Conservation (phyloP, 2,113 vertebrate genomes). For the Odobenus rosmarus region DNA sequence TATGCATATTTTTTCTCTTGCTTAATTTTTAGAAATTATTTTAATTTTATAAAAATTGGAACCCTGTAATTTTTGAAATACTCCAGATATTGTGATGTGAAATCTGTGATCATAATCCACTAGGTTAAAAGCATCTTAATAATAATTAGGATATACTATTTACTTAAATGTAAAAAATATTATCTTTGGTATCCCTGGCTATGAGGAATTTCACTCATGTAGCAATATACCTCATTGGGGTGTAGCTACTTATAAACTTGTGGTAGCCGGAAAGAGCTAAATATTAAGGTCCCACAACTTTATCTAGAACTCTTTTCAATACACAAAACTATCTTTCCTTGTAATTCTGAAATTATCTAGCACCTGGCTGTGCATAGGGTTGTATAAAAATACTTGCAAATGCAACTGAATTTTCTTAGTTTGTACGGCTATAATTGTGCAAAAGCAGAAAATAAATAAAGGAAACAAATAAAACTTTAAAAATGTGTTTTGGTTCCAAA, state of each 20-base stretch:
- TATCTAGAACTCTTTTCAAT: neutral
- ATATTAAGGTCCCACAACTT: neutral
- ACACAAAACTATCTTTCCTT: neutral
- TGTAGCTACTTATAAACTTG: neutral
- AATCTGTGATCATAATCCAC: neutral
- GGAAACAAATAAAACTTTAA: neutral
- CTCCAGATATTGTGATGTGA: neutral
- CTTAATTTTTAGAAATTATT: neutral
- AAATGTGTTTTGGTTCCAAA: neutral
- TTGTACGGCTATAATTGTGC: neutral
- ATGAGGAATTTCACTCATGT: neutral
- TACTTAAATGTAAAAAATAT: neutral
- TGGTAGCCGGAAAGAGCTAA: neutral
- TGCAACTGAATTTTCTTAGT: neutral
- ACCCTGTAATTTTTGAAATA: neutral
- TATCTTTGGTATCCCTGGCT: neutral
- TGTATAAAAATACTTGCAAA: neutral
- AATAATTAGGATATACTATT: neutral
- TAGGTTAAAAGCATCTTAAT: neutral
- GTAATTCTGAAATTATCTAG: neutral
- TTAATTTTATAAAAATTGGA: neutral
- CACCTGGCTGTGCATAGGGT: neutral
- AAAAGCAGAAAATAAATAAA: neutral
- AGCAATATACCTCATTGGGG: neutral
- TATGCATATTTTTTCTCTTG: neutral